Evolutionary conservation across 2,888 invertebrate genomes (phyloP).

Genomic region (Patella ulyssiponensis): DNA sequence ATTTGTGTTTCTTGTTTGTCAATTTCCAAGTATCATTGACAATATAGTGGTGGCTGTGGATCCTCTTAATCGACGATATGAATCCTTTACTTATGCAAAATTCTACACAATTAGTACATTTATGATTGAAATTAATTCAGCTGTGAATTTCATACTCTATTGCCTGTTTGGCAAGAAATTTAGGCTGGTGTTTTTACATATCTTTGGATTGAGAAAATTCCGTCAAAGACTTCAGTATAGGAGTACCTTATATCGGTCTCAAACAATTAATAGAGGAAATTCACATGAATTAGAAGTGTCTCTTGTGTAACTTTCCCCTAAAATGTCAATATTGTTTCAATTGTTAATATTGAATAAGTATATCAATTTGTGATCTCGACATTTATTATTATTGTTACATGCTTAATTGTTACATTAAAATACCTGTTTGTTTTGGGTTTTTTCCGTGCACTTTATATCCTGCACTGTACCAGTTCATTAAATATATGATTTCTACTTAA

Average conservation of each 20-base stretch:
- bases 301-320: conserved; percentile 28
- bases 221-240: conserved; percentile 35
- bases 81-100: conserved; percentile 17
- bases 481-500: no score
- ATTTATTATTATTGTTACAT: no score
- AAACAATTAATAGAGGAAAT: conserved; percentile 25
- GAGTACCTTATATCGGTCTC: conserved; percentile 35
- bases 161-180: conserved; percentile 65
- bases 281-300: conserved; percentile 42
- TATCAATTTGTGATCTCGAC: no score
- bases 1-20: conserved; percentile 92
- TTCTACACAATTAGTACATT: conserved; percentile 48
- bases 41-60: conserved; percentile 64
- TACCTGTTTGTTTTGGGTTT: no score
- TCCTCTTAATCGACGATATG: conserved; percentile 11
- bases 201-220: conserved; percentile 37
- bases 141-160: conserved; percentile 62
- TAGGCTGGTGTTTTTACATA: conserved; percentile 47
- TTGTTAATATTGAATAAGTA: no score
- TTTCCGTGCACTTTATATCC: no score
- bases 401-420: no score
- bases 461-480: no score
- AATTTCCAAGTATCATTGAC: conserved; percentile 74
- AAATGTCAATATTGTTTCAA: not conserved
- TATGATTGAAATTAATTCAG: conserved; percentile 60